Evolutionary conservation across 2,797 vertebrate species (phyloP).

Genomic region (Choloepus didactylus): DNA sequence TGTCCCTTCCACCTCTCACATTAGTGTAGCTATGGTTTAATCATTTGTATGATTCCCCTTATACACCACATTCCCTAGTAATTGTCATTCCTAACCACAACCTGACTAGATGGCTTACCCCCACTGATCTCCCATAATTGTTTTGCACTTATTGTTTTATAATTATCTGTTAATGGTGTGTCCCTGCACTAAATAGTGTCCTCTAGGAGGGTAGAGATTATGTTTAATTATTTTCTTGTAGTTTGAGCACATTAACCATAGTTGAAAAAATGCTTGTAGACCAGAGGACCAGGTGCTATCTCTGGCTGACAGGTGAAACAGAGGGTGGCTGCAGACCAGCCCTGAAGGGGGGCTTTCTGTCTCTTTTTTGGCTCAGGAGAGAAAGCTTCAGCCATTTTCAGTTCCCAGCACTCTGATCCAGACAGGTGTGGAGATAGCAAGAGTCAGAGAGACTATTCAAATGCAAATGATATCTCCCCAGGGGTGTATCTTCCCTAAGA

Average conservation of each 20-base stretch:
- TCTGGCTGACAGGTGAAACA: too few species aligned
- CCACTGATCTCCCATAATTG: not conserved
- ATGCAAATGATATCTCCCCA: too few species aligned
- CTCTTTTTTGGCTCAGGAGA: too few species aligned
- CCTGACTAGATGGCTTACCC: not conserved
- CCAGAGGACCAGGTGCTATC: too few species aligned
- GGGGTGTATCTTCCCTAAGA: too few species aligned
- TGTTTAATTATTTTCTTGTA: not conserved
- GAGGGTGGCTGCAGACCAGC: too few species aligned
- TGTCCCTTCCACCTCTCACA: not conserved
- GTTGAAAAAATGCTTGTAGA: not conserved
- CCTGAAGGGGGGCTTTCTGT: too few species aligned
- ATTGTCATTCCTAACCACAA: not conserved
- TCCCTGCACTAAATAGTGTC: not conserved
- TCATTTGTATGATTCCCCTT: not conserved
- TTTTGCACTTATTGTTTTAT: not conserved
- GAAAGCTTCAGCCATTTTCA: too few species aligned
- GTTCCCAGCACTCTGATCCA: too few species aligned
- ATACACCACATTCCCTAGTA: not conserved
- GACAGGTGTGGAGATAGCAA: too few species aligned
- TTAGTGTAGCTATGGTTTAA: not conserved
- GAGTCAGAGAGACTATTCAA: too few species aligned
- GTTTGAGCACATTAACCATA: not conserved
- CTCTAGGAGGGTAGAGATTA: not conserved
- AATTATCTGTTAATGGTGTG: not conserved